phyloP scores from a whole-genome alignment of 1,140 invertebrate species.

The Drosophila fuyamai region DNA sequence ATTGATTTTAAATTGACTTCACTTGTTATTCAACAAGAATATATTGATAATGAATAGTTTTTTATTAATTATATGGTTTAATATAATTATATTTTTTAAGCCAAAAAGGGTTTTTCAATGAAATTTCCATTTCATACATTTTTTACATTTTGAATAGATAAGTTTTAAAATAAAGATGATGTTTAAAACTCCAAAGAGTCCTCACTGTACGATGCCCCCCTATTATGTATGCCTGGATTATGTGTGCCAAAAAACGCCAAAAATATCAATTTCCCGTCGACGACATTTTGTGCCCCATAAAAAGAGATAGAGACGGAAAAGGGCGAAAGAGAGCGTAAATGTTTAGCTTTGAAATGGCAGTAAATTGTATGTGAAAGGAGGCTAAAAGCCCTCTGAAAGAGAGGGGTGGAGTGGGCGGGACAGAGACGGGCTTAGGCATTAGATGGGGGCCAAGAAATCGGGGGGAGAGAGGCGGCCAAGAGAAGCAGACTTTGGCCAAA shows the following conservation, averaged over 20 bases:
- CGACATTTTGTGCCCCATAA: slow-evolving; percentile 73
- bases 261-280: slow-evolving; percentile 79
- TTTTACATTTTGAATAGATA: too few species aligned
- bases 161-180: too few species aligned
- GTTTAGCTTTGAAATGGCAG: slow-evolving; percentile 78
- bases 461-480: slow-evolving; percentile 15
- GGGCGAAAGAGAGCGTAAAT: slow-evolving; percentile 43
- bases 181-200: neutral
- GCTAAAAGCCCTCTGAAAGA: slow-evolving; percentile 67
- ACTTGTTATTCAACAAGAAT: too few species aligned
- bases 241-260: slow-evolving; percentile 64
- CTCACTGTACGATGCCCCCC: slow-evolving; percentile 9
- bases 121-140: too few species aligned
- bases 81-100: too few species aligned
- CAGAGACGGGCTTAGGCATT: slow-evolving; percentile 13
- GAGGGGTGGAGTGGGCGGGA: neutral
- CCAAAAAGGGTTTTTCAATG: too few species aligned
- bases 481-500: slow-evolving; percentile 40
- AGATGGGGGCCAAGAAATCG: slow-evolving; percentile 4
- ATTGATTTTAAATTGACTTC: too few species aligned
- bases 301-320: slow-evolving; percentile 22
- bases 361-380: slow-evolving; percentile 84
- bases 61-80: too few species aligned
- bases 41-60: too few species aligned
- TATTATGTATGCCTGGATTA: slow-evolving; percentile 15